Evolutionary conservation across 2,113 vertebrate genomes (phyloP), one percentile per base, ranked within the genome.

Genomic region (Vidua chalybeata): DNA sequence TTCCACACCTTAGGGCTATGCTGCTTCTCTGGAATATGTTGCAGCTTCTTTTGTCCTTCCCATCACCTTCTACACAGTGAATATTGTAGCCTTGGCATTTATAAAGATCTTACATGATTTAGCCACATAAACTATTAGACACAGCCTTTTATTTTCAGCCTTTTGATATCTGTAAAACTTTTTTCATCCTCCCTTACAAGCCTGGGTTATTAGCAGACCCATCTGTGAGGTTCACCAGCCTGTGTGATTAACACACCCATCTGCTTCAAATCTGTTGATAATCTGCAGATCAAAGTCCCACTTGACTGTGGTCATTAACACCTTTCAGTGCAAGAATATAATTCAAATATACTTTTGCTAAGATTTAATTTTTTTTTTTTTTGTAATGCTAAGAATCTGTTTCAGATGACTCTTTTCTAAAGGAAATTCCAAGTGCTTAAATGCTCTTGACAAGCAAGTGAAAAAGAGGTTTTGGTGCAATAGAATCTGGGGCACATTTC

Each of bases 261-360:
- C 94, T 92, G 72, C 83, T 90, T 92, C 72, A 93, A 86, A 84
- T 74, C 76, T 72, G 59, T 84, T 87, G 72, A 77, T 90, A 77
- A 75, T 71, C 64, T 77, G 74, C 39, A 74, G 83, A 90, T 81
- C 92, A 90, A 90, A 92, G 73, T 85, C 72, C 83, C 55, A 28
- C 61, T 81, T 78, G 56, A 90, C 92, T 95, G 9, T 28, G 52
- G 56, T 46, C 83, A 77, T 93, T 89, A 94, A 92, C 76, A 90
- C 88, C 63, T 93, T 80, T 92, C 76, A 92, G 35, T 1, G 1
- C 39, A 86, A 63, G 83, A 56, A 74, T 48, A 74, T 66, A 89
- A 68, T 41, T 71, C 41, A 83, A 85, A 58, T 39, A 54, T 11
- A 61, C 8, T 85, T 83, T 52, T 82, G 12, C 21, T 72, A 63